phyloP scores from a whole-genome alignment of 2,113 vertebrate genomes.

The Lasiurus cinereus region DNA sequence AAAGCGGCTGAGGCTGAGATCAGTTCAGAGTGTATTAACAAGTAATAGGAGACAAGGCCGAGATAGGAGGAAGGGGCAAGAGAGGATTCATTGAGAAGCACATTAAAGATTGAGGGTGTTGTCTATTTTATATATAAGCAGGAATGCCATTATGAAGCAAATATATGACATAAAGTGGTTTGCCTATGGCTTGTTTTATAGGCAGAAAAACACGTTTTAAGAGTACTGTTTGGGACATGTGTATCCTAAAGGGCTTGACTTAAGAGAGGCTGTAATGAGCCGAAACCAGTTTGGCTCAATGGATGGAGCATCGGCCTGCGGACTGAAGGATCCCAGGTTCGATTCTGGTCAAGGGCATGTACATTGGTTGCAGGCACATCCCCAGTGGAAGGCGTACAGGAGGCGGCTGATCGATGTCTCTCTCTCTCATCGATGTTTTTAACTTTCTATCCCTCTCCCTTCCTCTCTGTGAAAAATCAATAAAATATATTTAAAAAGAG shows the following conservation, averaged over 20 bases:
- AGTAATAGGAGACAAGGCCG: background rate
- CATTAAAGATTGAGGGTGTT: background rate
- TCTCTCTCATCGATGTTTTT: too few species aligned
- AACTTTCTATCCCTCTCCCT: too few species aligned
- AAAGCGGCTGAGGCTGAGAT: background rate
- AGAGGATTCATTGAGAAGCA: background rate
- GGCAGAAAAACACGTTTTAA: background rate
- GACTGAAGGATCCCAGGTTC: too few species aligned
- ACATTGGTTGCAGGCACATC: too few species aligned
- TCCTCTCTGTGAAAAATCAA: too few species aligned
- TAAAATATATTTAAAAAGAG: too few species aligned
- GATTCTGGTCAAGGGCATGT: too few species aligned
- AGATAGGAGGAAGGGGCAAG: background rate
- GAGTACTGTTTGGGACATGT: background rate
- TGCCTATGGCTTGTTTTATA: background rate
- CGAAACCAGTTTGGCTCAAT: too few species aligned
- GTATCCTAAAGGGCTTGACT: background rate
- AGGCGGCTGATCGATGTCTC: too few species aligned
- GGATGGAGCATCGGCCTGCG: too few species aligned
- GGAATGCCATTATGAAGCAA: background rate
- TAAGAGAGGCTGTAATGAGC: background rate
- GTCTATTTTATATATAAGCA: background rate
- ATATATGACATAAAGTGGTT: background rate
- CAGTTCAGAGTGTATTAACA: background rate
- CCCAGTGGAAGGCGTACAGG: too few species aligned